These are phyloP conservation scores for Ceramica pisi DNA, from an alignment of 2,888 invertebrate species.

Conservation along the genomic window DNA sequence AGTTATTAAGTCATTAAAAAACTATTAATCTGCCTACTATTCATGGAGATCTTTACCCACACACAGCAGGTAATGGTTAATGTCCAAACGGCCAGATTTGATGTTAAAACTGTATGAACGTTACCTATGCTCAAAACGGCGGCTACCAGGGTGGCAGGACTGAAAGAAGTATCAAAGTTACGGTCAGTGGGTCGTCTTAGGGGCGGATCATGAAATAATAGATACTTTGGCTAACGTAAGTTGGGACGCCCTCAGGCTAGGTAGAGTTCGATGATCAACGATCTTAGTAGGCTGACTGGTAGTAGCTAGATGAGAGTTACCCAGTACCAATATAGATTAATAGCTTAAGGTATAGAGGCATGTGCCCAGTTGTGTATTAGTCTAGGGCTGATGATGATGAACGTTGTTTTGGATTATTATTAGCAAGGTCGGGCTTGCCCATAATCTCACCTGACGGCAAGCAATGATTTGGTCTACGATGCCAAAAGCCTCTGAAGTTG, in stretches of 20 bases:
- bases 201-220: too few relatives aligned
- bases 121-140: background rate
- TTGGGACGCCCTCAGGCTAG: background rate
- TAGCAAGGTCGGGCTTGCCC: too few relatives aligned
- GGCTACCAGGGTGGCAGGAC: background rate
- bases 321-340: too few relatives aligned
- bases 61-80: background rate
- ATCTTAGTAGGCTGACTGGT: background rate
- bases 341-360: too few relatives aligned
- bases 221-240: background rate
- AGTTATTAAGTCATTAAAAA: conserved; percentile 39
- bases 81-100: background rate
- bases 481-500: too few relatives aligned
- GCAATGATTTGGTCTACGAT: too few relatives aligned
- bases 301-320: background rate
- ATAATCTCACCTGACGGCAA: too few relatives aligned
- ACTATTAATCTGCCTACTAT: conserved; percentile 6
- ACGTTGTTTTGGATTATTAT: too few relatives aligned
- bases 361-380: too few relatives aligned
- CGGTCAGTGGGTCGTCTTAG: too few relatives aligned
- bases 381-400: too few relatives aligned
- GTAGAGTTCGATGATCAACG: background rate
- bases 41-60: conserved; percentile 16
- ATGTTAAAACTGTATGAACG: background rate
- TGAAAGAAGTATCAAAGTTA: too few relatives aligned